Percentiles rank a stretch among this genome's conserved stretches.
Conservation (phyloP, 2,113 vertebrate genomes). For the Setophaga kirtlandii region DNA sequence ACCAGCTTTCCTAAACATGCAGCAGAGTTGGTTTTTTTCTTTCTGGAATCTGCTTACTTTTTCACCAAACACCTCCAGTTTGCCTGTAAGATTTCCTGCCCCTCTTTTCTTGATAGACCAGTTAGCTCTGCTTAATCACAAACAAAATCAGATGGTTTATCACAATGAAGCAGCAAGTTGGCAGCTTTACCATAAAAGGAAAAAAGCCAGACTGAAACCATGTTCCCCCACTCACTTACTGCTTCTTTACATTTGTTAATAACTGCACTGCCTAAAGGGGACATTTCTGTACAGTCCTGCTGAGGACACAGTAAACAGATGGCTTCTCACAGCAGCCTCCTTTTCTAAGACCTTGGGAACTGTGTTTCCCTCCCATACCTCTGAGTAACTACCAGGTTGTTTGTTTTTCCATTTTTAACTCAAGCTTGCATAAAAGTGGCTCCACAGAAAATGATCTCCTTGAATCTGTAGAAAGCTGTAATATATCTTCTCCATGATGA, state of each 20-base stretch:
- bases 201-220: slow-evolving; percentile 11
- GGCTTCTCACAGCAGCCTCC: slow-evolving; percentile 18
- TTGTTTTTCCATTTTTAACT: slow-evolving; percentile 54
- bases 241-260: slow-evolving; percentile 53
- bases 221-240: background rate
- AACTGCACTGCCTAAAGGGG: slow-evolving; percentile 14
- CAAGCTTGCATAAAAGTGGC: slow-evolving; percentile 1
- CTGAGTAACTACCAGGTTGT: slow-evolving; percentile 19
- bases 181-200: slow-evolving; percentile 81
- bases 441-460: slow-evolving; percentile 30
- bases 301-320: background rate
- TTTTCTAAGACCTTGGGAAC: slow-evolving; percentile 40
- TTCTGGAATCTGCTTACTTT: background rate
- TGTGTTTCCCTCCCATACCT: background rate
- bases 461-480: background rate
- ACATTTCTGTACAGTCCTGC: slow-evolving; percentile 17
- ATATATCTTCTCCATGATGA: background rate
- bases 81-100: background rate
- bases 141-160: slow-evolving; percentile 65
- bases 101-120: slow-evolving; percentile 30
- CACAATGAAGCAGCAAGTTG: slow-evolving; percentile 46
- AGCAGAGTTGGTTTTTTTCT: background rate
- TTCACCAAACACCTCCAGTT: background rate
- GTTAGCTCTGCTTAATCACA: slow-evolving; percentile 64
- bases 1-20: background rate